Percentiles rank a stretch among this genome's conserved stretches.
These are phyloP conservation scores for Vicugna pacos DNA, from an alignment of 2,113 vertebrate species.

Conservation along the genomic window DNA sequence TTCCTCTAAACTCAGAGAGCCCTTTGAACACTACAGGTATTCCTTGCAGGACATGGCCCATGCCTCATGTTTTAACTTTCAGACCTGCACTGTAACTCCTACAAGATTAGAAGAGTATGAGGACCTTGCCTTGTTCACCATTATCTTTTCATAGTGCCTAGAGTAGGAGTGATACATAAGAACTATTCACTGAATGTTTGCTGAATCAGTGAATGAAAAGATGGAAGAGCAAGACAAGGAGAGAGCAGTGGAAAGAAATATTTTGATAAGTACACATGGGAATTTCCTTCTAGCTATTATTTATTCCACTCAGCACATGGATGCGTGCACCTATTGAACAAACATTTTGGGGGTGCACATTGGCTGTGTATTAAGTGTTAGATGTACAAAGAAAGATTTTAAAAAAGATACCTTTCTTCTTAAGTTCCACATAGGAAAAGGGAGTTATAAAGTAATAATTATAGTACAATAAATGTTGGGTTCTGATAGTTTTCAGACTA, in stretches of 20 bases:
- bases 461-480: background rate
- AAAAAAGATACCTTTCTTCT: constrained; percentile 21
- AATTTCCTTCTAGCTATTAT: background rate
- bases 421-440: background rate
- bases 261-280: background rate
- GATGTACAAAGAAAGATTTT: background rate
- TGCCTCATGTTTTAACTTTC: background rate
- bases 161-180: background rate
- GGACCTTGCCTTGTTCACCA: background rate
- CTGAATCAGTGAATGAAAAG: background rate
- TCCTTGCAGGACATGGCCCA: background rate
- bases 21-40: background rate
- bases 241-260: background rate
- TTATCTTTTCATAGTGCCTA: background rate
- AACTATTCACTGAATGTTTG: background rate
- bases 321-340: background rate
- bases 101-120: background rate
- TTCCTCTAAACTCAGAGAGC: background rate
- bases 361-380: background rate
- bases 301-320: background rate
- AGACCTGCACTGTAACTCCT: background rate
- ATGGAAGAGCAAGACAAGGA: background rate
- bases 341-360: background rate
- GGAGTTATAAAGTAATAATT: background rate
- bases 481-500: background rate